phyloP scores from a whole-genome alignment of 2,113 vertebrate genomes.

The Hemiprocne comata region DNA sequence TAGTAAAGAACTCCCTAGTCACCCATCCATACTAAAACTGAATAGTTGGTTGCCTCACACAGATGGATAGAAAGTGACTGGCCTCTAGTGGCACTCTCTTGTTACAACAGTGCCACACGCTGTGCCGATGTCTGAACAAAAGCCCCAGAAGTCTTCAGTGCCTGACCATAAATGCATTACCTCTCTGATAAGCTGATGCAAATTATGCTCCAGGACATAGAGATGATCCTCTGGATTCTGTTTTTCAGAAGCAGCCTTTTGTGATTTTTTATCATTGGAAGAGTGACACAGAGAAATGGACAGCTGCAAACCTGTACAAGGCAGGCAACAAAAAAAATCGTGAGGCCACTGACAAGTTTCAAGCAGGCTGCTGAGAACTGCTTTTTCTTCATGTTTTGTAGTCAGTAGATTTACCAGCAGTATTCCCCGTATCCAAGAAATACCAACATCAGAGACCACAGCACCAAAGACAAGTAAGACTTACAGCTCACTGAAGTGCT shows the following conservation, averaged over 20 bases:
- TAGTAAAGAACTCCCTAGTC: not conserved
- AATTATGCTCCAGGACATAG: conserved; percentile 94
- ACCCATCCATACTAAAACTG: not conserved
- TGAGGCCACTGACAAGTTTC: not conserved
- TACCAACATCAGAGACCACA: not conserved
- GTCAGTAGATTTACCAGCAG: not conserved
- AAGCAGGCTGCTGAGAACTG: not conserved
- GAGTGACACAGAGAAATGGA: conserved; percentile 97
- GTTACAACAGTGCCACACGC: not conserved
- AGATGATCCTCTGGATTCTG: conserved; percentile 91
- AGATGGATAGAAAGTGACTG: not conserved
- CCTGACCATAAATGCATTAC: conserved; percentile 63
- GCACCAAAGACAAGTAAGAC: not conserved
- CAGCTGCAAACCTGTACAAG: conserved; percentile 87
- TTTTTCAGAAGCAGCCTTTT: conserved; percentile 84
- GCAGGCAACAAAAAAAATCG: not conserved
- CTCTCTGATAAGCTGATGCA: conserved; percentile 97
- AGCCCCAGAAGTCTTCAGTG: not conserved
- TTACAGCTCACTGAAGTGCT: not conserved
- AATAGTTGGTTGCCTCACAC: not conserved
- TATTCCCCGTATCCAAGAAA: not conserved
- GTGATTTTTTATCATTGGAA: conserved; percentile 90
- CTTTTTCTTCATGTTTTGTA: not conserved
- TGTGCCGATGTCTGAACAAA: accelerated
- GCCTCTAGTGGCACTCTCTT: not conserved